Conservation (phyloP, 1,140 invertebrate genomes). For the Bombyx mandarina region DNA sequence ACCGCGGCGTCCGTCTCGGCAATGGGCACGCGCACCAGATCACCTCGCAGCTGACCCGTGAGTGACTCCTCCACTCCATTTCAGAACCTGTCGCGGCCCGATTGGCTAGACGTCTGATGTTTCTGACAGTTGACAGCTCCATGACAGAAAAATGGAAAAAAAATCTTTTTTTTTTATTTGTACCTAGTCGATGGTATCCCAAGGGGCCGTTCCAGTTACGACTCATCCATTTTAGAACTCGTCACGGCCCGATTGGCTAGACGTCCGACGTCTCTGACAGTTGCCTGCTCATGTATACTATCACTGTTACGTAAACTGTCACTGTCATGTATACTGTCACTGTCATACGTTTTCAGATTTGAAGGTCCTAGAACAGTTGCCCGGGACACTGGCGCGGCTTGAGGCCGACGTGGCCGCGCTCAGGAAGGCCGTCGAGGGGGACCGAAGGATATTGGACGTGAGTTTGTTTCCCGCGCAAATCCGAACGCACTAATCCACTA, state of each 20-base stretch:
- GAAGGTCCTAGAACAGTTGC: slow-evolving; percentile 58
- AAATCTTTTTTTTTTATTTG: slow-evolving; percentile 2
- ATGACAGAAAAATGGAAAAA: background rate
- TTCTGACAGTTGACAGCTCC: too few relatives aligned
- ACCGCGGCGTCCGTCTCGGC: slow-evolving; percentile 30
- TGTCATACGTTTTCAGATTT: slow-evolving; percentile 26
- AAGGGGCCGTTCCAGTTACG: background rate
- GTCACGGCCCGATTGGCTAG: too few relatives aligned
- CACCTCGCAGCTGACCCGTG: slow-evolving; percentile 53
- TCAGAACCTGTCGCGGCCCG: too few relatives aligned
- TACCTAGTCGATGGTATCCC: background rate
- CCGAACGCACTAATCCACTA: too few relatives aligned
- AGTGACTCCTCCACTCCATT: slow-evolving; percentile 20
- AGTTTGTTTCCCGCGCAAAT: slow-evolving; percentile 12
- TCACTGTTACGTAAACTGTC: background rate
- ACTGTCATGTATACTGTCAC: background rate
- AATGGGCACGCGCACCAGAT: slow-evolving; percentile 61
- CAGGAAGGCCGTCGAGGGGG: slow-evolving; percentile 53
- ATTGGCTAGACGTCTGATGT: too few relatives aligned
- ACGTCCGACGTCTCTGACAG: too few relatives aligned
- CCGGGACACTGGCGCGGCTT: slow-evolving; percentile 47
- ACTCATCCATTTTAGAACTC: slow-evolving; percentile 5
- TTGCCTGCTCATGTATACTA: background rate
- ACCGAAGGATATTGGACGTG: slow-evolving; percentile 42
- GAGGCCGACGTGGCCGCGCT: slow-evolving; percentile 58